Conservation (phyloP, 2,113 vertebrate genomes). For the Aspidoscelis tigris region DNA sequence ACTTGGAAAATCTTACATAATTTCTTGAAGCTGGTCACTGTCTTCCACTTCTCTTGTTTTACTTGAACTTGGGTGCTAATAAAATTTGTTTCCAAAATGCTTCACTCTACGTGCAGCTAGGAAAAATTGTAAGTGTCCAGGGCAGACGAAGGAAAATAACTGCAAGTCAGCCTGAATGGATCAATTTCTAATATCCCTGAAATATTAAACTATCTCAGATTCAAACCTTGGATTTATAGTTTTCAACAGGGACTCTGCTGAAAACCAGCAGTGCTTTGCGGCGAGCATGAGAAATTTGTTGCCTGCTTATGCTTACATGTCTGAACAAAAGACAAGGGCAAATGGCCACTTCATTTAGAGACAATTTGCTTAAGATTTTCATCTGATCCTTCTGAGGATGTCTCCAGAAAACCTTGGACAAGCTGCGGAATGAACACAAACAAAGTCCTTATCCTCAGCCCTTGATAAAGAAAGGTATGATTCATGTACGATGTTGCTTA, state of each 20-base stretch:
- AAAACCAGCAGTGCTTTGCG: background rate
- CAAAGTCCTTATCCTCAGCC: background rate
- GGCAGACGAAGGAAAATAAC: no score
- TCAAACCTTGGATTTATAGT: no score
- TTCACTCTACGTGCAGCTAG: no score
- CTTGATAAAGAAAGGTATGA: background rate
- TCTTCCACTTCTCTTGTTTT: no score
- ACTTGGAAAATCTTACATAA: background rate
- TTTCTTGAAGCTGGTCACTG: background rate
- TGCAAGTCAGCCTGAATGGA: no score
- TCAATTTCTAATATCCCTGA: no score
- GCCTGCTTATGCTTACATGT: background rate
- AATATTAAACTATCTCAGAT: no score
- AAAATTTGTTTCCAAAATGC: no score
- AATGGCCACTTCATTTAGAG: background rate
- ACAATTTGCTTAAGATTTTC: background rate
- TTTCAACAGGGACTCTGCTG: no score
- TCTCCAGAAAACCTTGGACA: background rate
- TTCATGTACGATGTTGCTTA: background rate
- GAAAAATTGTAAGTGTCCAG: no score
- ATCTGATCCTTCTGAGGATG: background rate
- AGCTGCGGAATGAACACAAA: background rate
- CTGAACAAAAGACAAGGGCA: background rate
- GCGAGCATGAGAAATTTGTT: no score
- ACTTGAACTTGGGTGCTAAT: no score